phyloP scores from a whole-genome alignment of 92 coral and sea anemone genomes.

The Pocillopora meandrina region DNA sequence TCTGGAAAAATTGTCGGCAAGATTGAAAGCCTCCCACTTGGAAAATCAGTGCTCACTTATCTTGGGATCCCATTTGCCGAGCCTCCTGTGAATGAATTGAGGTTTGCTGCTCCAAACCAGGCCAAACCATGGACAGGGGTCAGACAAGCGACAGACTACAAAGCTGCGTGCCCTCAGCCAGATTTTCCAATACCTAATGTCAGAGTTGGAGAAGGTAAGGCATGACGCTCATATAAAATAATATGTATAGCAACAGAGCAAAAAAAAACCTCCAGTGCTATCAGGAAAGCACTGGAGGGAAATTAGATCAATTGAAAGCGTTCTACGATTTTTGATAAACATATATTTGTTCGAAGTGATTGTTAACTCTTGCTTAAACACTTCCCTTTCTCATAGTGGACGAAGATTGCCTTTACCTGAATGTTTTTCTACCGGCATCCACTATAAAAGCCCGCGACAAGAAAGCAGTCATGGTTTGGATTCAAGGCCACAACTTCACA shows the following conservation, averaged over 20 bases:
- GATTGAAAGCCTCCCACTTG: slow-evolving; percentile 7
- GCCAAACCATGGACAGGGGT: slow-evolving; percentile 5
- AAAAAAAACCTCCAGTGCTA: too few relatives aligned
- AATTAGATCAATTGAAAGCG: too few relatives aligned
- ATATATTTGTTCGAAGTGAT: too few relatives aligned
- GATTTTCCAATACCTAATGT: neutral
- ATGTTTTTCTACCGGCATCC: slow-evolving; percentile 53
- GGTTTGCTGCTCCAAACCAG: slow-evolving; percentile 35
- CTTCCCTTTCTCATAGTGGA: slow-evolving; percentile 1
- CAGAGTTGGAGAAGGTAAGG: neutral
- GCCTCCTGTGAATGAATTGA: slow-evolving; percentile 16
- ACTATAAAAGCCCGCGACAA: slow-evolving; percentile 26
- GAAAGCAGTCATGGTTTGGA: slow-evolving; percentile 75
- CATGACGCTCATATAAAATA: neutral
- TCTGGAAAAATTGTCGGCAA: slow-evolving; percentile 27
- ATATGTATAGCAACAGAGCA: too few relatives aligned
- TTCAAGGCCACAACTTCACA: slow-evolving; percentile 63
- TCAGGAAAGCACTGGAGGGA: too few relatives aligned
- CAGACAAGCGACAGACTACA: slow-evolving; percentile 2
- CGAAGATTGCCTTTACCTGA: slow-evolving; percentile 69
- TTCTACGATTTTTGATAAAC: too few relatives aligned
- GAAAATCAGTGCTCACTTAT: neutral
- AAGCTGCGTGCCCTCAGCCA: slow-evolving; percentile 25
- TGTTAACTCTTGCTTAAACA: too few relatives aligned
- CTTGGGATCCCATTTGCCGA: slow-evolving; percentile 40